phyloP scores from a whole-genome alignment of 2,888 invertebrate genomes.

The Sesia apiformis region DNA sequence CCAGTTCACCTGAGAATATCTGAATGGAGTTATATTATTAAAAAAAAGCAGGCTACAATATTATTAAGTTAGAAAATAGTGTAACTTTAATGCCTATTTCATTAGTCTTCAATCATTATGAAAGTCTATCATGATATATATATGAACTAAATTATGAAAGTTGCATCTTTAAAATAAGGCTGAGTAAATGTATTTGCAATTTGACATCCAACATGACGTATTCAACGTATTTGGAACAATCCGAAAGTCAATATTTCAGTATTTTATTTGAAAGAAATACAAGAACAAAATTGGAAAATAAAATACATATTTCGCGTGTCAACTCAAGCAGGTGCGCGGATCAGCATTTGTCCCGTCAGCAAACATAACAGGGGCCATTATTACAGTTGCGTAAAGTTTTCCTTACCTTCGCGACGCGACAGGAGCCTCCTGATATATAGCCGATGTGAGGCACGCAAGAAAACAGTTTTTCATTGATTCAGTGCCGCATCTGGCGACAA shows the following conservation, averaged over 20 bases:
- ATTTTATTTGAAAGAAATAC: background rate
- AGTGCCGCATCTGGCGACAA: slow-evolving; percentile 70
- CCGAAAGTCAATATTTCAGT: too few species aligned
- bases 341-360: slow-evolving; percentile 52
- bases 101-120: too few species aligned
- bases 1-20: too few species aligned
- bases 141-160: too few species aligned
- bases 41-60: too few species aligned
- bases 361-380: slow-evolving; percentile 50
- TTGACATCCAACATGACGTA: too few species aligned
- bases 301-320: slow-evolving; percentile 41
- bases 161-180: background rate
- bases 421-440: slow-evolving; percentile 48
- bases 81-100: too few species aligned
- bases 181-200: too few species aligned
- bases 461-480: slow-evolving; percentile 74
- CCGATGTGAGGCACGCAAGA: slow-evolving; percentile 58
- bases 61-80: too few species aligned
- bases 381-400: slow-evolving; percentile 32
- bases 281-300: slow-evolving; percentile 5
- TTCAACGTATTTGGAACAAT: background rate
- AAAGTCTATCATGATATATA: too few species aligned
- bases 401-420: slow-evolving; percentile 14
- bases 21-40: too few species aligned
- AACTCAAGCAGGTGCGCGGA: slow-evolving; percentile 50